Conservation (phyloP, 2,113 vertebrate genomes). For the Tapirus terrestris region DNA sequence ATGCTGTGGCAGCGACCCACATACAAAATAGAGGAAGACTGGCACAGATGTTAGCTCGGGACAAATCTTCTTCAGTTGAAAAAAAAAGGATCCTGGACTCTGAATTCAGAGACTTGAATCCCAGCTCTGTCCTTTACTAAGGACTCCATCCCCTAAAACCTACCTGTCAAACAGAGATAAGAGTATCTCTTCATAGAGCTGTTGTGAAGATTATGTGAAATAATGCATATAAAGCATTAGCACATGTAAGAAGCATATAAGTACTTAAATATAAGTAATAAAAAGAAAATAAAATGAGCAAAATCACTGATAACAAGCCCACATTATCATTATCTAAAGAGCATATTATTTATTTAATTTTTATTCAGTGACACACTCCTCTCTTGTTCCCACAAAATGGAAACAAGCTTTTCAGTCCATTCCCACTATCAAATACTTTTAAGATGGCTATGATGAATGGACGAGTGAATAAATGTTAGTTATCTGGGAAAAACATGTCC, state of each 20-base stretch:
- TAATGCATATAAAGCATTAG: neutral
- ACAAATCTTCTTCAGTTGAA: too few relatives aligned
- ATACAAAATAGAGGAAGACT: too few relatives aligned
- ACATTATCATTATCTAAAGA: neutral
- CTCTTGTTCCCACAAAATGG: neutral
- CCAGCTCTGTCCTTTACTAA: neutral
- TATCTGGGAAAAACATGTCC: neutral
- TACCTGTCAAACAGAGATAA: neutral
- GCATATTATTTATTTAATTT: conserved; percentile 1
- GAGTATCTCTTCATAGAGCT: neutral
- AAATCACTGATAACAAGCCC: neutral
- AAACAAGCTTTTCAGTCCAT: neutral
- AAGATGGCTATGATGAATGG: neutral
- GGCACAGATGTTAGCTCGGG: too few relatives aligned
- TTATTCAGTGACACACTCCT: neutral
- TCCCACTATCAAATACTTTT: neutral
- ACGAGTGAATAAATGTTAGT: neutral
- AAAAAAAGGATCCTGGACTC: neutral
- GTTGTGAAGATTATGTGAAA: neutral
- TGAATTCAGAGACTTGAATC: neutral
- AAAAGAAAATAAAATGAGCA: neutral
- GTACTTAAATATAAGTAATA: neutral
- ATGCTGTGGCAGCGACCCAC: too few relatives aligned
- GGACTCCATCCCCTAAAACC: neutral
- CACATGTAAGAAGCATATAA: neutral